Percentiles rank a stretch among this genome's conserved stretches.
These are phyloP conservation scores for Artemia sp. DNA, from an alignment of 2,888 invertebrate genomes.

Conservation along the genomic window DNA sequence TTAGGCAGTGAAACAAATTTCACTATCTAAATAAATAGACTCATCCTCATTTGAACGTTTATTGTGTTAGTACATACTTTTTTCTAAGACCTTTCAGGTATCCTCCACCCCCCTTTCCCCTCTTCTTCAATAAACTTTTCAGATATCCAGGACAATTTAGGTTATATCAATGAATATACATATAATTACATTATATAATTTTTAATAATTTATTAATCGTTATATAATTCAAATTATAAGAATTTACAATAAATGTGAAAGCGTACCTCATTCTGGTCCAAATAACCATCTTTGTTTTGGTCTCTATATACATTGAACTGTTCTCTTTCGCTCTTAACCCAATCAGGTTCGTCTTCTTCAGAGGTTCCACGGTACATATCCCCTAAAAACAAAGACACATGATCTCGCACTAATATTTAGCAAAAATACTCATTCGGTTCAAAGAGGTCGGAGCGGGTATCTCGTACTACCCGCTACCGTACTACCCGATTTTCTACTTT, in stretches of 20 bases:
- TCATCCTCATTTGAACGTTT: no score
- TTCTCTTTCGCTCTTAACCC: constrained; percentile 84
- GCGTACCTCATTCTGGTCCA: constrained; percentile 66
- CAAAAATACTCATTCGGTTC: no score
- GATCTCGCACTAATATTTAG: not conserved
- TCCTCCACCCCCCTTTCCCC: no score
- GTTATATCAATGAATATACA: constrained; percentile 15
- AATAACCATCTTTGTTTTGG: constrained; percentile 61
- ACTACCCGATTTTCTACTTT: no score
- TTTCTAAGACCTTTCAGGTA: no score
- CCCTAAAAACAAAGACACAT: constrained; percentile 32
- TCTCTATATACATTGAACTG: constrained; percentile 68
- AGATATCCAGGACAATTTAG: constrained; percentile 9
- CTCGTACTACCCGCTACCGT: no score
- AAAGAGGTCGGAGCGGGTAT: no score
- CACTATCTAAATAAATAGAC: no score
- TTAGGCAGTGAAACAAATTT: no score
- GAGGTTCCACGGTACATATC: constrained; percentile 70
- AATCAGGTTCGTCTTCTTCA: constrained; percentile 69
- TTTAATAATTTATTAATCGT: constrained; percentile 18
- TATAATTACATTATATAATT: constrained; percentile 20
- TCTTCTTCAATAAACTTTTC: constrained; percentile 19
- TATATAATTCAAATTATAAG: constrained; percentile 19
- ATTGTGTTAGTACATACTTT: no score
- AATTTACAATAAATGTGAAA: constrained; percentile 19